A percentile compares a stretch with the other conserved stretches of the same genome.
phyloP scores from a whole-genome alignment of 2,888 invertebrate species.

The Rhingia campestris region DNA sequence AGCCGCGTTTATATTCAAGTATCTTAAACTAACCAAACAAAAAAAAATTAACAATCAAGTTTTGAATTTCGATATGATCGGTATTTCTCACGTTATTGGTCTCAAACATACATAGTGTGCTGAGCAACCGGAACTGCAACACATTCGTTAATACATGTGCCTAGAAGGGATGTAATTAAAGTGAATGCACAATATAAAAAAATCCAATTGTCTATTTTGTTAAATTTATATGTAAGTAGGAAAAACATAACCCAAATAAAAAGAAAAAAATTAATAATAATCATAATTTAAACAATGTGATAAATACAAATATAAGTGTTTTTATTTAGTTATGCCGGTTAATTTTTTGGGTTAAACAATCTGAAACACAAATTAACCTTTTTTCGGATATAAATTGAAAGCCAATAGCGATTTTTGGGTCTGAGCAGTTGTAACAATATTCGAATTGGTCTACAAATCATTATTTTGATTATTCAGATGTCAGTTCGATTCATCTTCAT shows the following conservation, averaged over 20 bases:
- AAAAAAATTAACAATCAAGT: conserved; percentile 41
- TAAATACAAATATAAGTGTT: conserved; percentile 50
- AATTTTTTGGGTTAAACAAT: too few relatives aligned
- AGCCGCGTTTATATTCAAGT: conserved; percentile 71
- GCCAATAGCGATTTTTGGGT: not conserved
- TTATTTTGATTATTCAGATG: too few relatives aligned
- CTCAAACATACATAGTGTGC: conserved; percentile 54
- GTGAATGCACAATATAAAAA: conserved; percentile 73
- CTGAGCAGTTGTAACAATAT: too few relatives aligned
- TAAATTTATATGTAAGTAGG: conserved; percentile 73
- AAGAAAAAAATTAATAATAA: conserved; percentile 4
- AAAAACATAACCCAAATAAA: conserved; percentile 61
- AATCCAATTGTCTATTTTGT: conserved; percentile 72
- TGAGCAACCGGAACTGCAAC: conserved; percentile 57
- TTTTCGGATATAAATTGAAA: not conserved
- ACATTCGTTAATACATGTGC: conserved; percentile 65
- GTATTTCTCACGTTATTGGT: conserved; percentile 49
- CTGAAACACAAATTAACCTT: too few relatives aligned
- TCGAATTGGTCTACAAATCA: too few relatives aligned
- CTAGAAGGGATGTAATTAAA: conserved; percentile 62
- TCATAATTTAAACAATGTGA: conserved; percentile 63
- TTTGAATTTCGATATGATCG: conserved; percentile 50
- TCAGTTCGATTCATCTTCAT: too few relatives aligned
- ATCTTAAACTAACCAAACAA: conserved; percentile 52
- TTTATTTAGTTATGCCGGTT: conserved; percentile 6